These are phyloP conservation scores for Drosophila anomelani DNA, from an alignment of 2,888 invertebrate genomes.

Conservation along the genomic window DNA sequence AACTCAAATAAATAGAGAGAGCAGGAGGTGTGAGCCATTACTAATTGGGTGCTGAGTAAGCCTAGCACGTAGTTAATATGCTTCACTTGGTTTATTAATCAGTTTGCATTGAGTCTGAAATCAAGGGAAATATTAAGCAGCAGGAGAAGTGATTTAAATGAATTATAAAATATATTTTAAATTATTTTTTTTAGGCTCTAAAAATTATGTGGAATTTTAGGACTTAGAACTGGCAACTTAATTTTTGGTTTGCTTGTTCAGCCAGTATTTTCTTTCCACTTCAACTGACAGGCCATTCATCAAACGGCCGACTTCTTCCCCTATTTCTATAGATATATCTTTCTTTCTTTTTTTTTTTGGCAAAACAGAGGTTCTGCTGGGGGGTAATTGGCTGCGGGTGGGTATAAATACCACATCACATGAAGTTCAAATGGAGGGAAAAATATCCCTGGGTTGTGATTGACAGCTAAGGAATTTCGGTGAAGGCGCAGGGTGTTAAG, in stretches of 20 bases:
- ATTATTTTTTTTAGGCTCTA: background rate
- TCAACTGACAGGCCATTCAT: conserved; percentile 75
- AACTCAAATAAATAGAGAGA: background rate
- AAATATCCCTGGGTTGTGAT: conserved; percentile 9
- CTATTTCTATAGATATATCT: background rate
- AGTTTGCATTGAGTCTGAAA: background rate
- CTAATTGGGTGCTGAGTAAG: background rate
- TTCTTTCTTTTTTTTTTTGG: background rate
- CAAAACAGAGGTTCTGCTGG: conserved; percentile 1
- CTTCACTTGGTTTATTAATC: background rate
- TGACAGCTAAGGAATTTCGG: conserved; percentile 31
- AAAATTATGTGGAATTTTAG: background rate
- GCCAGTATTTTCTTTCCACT: background rate
- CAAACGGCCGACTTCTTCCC: conserved; percentile 52
- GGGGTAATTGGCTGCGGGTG: conserved; percentile 65
- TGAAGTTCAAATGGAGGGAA: conserved; percentile 56
- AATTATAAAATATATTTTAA: background rate
- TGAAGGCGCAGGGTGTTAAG: conserved; percentile 58
- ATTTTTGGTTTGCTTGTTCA: background rate
- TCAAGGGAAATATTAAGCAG: background rate
- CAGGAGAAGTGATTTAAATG: background rate
- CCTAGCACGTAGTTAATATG: background rate
- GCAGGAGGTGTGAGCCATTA: background rate
- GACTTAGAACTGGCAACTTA: background rate
- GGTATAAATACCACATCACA: conserved; percentile 53